Percentiles rank a stretch among this genome's conserved stretches.
These are phyloP conservation scores for Agrochola lychnidis DNA, from an alignment of 2,888 invertebrate species.

Conservation along the genomic window DNA sequence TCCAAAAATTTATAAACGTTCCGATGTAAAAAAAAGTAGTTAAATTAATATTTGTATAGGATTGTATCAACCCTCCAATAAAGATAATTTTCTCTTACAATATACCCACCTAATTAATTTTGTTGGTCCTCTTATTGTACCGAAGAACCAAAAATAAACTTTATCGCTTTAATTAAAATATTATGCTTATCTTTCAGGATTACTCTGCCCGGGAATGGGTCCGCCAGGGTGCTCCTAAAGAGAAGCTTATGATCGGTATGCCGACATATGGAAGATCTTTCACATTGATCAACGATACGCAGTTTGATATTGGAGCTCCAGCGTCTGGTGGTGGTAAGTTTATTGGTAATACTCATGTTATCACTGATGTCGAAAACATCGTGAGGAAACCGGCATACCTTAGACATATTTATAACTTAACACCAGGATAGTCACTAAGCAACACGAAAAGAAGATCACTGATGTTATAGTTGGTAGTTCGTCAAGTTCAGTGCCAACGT, in stretches of 20 bases:
- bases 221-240: conserved; percentile 97
- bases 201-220: conserved; percentile 98
- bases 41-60: conserved; percentile 35
- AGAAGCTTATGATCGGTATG: conserved; percentile 98
- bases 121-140: conserved; percentile 5
- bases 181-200: conserved; percentile 90
- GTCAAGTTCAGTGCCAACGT: too few relatives aligned
- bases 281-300: conserved; percentile 95
- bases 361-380: too few relatives aligned
- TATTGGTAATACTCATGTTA: too few relatives aligned
- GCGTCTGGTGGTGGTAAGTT: conserved; percentile 95
- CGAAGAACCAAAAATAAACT: background rate
- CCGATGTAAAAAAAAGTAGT: background rate
- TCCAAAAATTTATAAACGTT: conserved; percentile 1
- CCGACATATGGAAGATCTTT: conserved; percentile 98
- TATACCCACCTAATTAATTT: conserved; percentile 24
- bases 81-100: conserved; percentile 7
- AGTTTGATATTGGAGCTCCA: conserved; percentile 98
- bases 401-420: too few relatives aligned
- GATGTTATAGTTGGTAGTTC: too few relatives aligned
- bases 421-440: too few relatives aligned
- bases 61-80: conserved; percentile 10
- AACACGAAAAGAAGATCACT: too few relatives aligned
- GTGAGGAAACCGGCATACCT: too few relatives aligned
- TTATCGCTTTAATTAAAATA: conserved; percentile 8